These are phyloP conservation scores for Columba guinea DNA, from an alignment of 2,797 vertebrate species.

Conservation along the genomic window DNA sequence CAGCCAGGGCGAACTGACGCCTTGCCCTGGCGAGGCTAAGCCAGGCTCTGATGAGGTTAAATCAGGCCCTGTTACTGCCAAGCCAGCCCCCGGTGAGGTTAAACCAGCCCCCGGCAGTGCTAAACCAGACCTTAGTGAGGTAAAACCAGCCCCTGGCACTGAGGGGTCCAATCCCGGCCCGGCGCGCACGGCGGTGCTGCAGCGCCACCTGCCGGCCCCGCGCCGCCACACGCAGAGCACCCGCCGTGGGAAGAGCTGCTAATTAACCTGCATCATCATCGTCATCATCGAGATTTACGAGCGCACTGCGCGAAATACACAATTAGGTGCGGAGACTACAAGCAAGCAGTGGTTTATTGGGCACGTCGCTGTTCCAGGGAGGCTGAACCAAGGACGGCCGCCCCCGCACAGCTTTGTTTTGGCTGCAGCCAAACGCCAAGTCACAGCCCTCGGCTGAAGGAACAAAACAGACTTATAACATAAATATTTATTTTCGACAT, in stretches of 20 bases:
- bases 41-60: no score
- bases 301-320: fast-evolving
- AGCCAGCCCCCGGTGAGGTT: no score
- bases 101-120: neutral
- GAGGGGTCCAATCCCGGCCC: neutral
- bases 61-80: neutral
- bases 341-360: fast-evolving
- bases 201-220: constrained; percentile 10
- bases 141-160: no score
- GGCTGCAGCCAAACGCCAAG: fast-evolving
- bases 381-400: neutral
- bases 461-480: neutral
- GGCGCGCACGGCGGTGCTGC: neutral
- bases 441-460: neutral
- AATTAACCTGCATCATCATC: fast-evolving
- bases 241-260: fast-evolving
- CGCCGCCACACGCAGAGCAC: neutral
- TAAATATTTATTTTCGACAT: neutral
- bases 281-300: no score
- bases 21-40: no score
- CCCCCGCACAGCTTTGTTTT: neutral
- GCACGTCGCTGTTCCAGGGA: neutral
- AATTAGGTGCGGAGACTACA: neutral
- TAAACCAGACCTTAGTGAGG: no score
- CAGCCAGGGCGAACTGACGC: fast-evolving